phyloP scores from a whole-genome alignment of 2,113 vertebrate species.

The Lanius collurio region DNA sequence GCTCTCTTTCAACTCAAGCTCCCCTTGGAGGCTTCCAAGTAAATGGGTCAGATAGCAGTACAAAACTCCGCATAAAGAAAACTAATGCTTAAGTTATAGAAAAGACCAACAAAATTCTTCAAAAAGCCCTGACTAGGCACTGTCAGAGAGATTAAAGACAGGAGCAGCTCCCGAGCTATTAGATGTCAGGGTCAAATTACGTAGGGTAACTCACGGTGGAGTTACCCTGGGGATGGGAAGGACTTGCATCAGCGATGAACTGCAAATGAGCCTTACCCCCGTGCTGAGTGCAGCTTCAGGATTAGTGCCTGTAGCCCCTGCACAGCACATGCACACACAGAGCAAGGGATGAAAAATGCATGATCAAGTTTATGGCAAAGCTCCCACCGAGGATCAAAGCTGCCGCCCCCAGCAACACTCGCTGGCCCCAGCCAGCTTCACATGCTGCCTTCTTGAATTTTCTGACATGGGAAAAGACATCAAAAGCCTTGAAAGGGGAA shows the following conservation, averaged over 20 bases:
- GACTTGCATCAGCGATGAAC: background rate
- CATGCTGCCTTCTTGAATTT: background rate
- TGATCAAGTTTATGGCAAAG: background rate
- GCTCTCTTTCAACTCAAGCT: background rate
- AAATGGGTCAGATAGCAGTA: constrained; percentile 10
- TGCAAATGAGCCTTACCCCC: background rate
- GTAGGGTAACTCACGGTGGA: background rate
- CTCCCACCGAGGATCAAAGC: background rate
- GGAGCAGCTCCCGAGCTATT: background rate
- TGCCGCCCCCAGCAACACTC: background rate
- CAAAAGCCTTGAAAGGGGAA: constrained; percentile 17
- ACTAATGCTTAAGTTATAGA: background rate
- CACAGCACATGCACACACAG: background rate
- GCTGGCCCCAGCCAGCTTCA: background rate
- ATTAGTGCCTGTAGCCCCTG: background rate
- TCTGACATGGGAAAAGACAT: background rate
- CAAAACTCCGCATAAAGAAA: constrained; percentile 9
- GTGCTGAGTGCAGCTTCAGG: background rate
- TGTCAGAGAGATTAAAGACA: constrained; percentile 3
- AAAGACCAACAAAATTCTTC: background rate
- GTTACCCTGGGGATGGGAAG: background rate
- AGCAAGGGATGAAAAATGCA: constrained; percentile 28
- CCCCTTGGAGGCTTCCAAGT: background rate
- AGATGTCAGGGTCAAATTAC: background rate
- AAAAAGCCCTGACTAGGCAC: background rate